phyloP scores from a whole-genome alignment of 2,797 vertebrate species.

The Lycodopsis pacificus region DNA sequence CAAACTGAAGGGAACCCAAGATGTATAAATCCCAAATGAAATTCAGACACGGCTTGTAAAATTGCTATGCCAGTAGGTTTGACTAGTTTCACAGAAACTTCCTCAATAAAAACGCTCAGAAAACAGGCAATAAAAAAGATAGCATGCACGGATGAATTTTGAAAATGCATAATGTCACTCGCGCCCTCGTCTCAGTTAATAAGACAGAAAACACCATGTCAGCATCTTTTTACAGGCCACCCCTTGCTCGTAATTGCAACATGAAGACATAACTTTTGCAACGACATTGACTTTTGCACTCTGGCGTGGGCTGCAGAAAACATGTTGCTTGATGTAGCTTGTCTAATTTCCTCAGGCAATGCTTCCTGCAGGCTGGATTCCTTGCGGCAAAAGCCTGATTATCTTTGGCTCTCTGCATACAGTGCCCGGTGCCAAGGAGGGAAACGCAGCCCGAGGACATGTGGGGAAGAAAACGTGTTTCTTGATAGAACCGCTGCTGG shows the following conservation, averaged over 20 bases:
- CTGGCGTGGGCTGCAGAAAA: not conserved
- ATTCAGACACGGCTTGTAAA: not conserved
- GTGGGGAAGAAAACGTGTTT: not conserved
- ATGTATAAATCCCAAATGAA: not conserved
- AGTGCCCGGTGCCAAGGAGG: not conserved
- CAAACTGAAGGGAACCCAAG: not conserved
- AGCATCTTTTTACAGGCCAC: constrained; percentile 6
- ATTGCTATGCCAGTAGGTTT: not conserved
- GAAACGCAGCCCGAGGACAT: constrained; percentile 23
- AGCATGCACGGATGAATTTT: not conserved
- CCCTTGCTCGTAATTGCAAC: not conserved
- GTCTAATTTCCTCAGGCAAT: constrained; percentile 25
- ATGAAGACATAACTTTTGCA: not conserved
- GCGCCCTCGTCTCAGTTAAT: not conserved
- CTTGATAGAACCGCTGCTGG: constrained; percentile 22
- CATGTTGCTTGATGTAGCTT: not conserved
- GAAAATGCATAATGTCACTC: too few relatives aligned
- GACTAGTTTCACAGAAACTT: not conserved
- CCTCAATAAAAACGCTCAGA: not conserved
- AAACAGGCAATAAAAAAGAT: not conserved
- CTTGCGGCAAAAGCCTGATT: constrained; percentile 22
- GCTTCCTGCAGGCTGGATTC: constrained; percentile 5
- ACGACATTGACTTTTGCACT: not conserved
- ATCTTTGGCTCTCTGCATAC: constrained; percentile 18
- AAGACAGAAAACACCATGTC: not conserved